Conservation (phyloP, 1,140 invertebrate species). For the Cotesia glomerata region DNA sequence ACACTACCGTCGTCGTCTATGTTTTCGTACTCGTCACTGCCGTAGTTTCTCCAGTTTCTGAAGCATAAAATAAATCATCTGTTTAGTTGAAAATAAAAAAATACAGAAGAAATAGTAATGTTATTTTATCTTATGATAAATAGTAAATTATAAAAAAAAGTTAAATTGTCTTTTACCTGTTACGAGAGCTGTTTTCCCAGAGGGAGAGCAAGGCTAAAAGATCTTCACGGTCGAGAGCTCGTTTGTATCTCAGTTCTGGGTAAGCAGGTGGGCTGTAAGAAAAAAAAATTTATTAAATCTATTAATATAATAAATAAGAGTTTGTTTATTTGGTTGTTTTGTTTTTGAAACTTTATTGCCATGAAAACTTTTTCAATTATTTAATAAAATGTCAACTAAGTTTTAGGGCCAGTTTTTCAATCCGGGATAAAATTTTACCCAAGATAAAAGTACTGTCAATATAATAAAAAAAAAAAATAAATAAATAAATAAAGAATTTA, state of each 20-base stretch:
- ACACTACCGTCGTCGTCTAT: conserved; percentile 43
- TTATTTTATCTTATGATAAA: not conserved
- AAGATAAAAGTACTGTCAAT: too few relatives aligned
- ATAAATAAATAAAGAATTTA: too few relatives aligned
- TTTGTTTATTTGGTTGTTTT: not conserved
- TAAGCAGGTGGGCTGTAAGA: conserved; percentile 43
- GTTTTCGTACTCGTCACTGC: conserved; percentile 50
- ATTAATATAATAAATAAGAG: not conserved
- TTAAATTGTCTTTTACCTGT: conserved; percentile 34
- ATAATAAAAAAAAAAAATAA: too few relatives aligned
- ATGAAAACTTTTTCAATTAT: too few relatives aligned
- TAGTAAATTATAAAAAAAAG: not conserved
- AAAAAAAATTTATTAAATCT: conserved; percentile 15
- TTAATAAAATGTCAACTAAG: too few relatives aligned
- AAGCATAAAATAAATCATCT: conserved; percentile 9
- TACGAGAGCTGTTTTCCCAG: conserved; percentile 52
- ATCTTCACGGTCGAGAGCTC: conserved; percentile 56
- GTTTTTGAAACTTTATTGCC: too few relatives aligned
- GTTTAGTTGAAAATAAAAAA: not conserved
- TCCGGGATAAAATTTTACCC: too few relatives aligned
- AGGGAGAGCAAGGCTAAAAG: conserved; percentile 51
- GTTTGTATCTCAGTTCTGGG: conserved; percentile 52
- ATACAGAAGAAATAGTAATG: not conserved
- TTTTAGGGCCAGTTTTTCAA: too few relatives aligned
- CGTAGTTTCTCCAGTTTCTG: conserved; percentile 48